A percentile compares a stretch with the other conserved stretches of the same genome.
phyloP scores from a whole-genome alignment of 2,797 vertebrate species.

The Mus minutoides region DNA sequence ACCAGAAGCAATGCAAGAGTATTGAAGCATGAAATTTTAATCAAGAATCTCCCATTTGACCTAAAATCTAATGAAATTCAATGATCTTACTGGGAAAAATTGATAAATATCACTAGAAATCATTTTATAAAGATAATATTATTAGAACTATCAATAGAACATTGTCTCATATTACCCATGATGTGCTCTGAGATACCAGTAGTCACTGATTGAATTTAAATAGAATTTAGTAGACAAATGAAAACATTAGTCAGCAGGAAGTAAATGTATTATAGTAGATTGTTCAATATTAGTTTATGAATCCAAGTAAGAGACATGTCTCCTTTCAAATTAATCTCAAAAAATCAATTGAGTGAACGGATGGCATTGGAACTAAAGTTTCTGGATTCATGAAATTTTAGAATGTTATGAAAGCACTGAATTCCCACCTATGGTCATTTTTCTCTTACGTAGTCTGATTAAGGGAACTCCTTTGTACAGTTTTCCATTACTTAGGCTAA shows the following conservation, averaged over 20 bases:
- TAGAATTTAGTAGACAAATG: conserved; percentile 50
- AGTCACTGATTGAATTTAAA: conserved; percentile 47
- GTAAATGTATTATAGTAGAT: background rate
- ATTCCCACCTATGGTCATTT: background rate
- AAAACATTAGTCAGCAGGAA: conserved; percentile 30
- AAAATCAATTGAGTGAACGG: background rate
- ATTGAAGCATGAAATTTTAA: background rate
- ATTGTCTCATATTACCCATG: conserved; percentile 16
- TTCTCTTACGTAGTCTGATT: background rate
- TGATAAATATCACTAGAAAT: conserved; percentile 15
- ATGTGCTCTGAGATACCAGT: background rate
- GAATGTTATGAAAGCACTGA: background rate
- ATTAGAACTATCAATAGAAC: background rate
- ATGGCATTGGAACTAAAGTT: background rate
- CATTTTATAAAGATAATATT: background rate
- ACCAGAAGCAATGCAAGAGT: background rate
- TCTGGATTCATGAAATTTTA: conserved; percentile 14
- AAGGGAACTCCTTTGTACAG: background rate
- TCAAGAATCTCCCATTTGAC: background rate
- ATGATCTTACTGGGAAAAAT: background rate
- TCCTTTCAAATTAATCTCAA: conserved; percentile 51
- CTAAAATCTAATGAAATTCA: conserved; percentile 48
- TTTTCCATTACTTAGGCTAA: background rate
- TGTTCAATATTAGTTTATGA: conserved; percentile 37
- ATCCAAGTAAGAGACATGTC: background rate